phyloP scores from a whole-genome alignment of 2,797 vertebrate genomes.

The Chelidonichthys spinosus region DNA sequence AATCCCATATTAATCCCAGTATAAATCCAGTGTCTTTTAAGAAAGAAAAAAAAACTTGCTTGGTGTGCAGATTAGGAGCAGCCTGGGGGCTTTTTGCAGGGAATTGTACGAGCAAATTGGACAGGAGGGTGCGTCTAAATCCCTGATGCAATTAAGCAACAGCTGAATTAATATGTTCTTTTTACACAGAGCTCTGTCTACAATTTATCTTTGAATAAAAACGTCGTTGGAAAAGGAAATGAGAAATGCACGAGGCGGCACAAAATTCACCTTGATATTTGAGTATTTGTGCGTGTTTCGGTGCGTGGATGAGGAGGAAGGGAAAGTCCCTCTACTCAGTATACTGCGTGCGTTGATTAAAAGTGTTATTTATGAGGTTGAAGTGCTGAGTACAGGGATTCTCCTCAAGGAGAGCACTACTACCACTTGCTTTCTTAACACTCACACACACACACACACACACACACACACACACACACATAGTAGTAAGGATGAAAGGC shows the following conservation, averaged over 20 bases:
- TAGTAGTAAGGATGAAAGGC: constrained; percentile 24
- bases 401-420: no score
- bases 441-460: constrained; percentile 15
- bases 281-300: neutral
- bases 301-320: constrained; percentile 5
- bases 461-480: constrained; percentile 1
- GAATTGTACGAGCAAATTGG: constrained; percentile 70
- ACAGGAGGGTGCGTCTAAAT: constrained; percentile 70
- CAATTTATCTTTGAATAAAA: constrained; percentile 76
- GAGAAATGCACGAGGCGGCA: constrained; percentile 53
- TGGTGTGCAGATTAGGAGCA: constrained; percentile 67
- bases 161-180: constrained; percentile 70
- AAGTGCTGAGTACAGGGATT: no score
- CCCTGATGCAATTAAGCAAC: constrained; percentile 78
- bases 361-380: no score
- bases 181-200: constrained; percentile 55
- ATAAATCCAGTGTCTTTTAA: constrained; percentile 62
- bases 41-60: constrained; percentile 39
- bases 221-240: constrained; percentile 58
- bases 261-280: constrained; percentile 45
- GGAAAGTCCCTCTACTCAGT: constrained; percentile 43
- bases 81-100: constrained; percentile 48
- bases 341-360: no score
- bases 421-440: no score
- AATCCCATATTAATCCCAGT: constrained; percentile 69